phyloP scores from a whole-genome alignment of 2,888 invertebrate genomes.

The Silvanus unidentatus region DNA sequence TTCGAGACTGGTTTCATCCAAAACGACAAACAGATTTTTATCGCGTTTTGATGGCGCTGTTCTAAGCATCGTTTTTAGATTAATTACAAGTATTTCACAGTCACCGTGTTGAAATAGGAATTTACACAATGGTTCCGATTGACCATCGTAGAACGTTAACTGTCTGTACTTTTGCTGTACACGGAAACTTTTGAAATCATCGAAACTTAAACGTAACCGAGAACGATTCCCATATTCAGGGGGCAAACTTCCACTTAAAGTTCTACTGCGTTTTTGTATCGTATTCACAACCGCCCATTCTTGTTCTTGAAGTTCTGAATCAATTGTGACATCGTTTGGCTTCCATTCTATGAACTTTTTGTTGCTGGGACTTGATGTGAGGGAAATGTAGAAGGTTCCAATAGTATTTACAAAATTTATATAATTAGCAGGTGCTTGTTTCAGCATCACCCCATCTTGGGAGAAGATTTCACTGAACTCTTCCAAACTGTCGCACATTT shows the following conservation, averaged over 20 bases:
- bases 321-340: slow-evolving; percentile 71
- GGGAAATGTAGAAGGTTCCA: slow-evolving; percentile 64
- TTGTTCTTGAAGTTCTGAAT: slow-evolving; percentile 71
- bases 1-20: slow-evolving; percentile 60
- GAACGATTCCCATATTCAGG: slow-evolving; percentile 45
- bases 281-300: slow-evolving; percentile 83
- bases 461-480: slow-evolving; percentile 59
- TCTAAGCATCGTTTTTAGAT: slow-evolving; percentile 58
- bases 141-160: slow-evolving; percentile 62
- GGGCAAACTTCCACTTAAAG: slow-evolving; percentile 52
- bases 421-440: slow-evolving; percentile 57
- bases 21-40: slow-evolving; percentile 64
- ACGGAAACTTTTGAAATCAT: slow-evolving; percentile 61
- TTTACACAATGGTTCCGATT: slow-evolving; percentile 67
- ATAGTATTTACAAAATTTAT: slow-evolving; percentile 54
- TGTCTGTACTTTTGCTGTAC: slow-evolving; percentile 40
- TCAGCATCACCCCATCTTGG: slow-evolving; percentile 73
- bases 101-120: slow-evolving; percentile 87
- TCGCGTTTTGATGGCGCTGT: slow-evolving; percentile 67
- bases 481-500: slow-evolving; percentile 28
- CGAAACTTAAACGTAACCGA: slow-evolving; percentile 54
- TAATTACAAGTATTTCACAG: slow-evolving; percentile 66
- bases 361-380: slow-evolving; percentile 50
- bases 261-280: slow-evolving; percentile 59
- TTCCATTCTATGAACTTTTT: slow-evolving; percentile 69